Evolutionary conservation across 1,140 invertebrate species (phyloP), one percentile per base, ranked within the genome.

Genomic region (Maconellicoccus hirsutus): DNA sequence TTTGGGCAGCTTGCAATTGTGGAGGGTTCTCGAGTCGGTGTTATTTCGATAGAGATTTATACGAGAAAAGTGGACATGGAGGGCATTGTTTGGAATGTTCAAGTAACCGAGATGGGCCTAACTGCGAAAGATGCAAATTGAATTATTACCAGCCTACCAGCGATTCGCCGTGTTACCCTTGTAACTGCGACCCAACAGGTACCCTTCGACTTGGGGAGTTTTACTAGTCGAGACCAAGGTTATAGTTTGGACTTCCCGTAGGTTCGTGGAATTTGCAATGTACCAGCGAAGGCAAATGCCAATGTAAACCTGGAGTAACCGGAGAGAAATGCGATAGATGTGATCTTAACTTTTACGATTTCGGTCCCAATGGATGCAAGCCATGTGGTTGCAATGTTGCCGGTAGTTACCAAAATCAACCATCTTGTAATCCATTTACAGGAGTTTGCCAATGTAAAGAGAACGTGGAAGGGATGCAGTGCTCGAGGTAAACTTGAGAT

Each of bases 1-100:
- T 76, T 76, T 76, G 84, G 85, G 66, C 81, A 99, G 97, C 92
- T 33, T 99, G 98, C 80, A 94, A 97, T 79, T 99, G 98, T 80
- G 98, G 98, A 80, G 90, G 90, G 0, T 92, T 93, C 77, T 95
- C 96, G 0, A 89, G 93, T 72, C 87, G 90, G 69, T 99, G 98
- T 79, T 94, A 88, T 80, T 99, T 98, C 82, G 95, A 99, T 82
- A 86, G 88, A 74, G 88, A 93, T 70, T 82, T 99, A 16, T 99
- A 92, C 78, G 87, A 91, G 71, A 76, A 82, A 72, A 97, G 94
- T 0, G 96, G 97, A 1, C 93, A 96, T 77, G 98, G 98, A 42
- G 97, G 98, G 14, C 93, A 97, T 76, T 99, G 98, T 78, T 81
- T 93, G 52, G 92, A 98, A 77, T 99, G 98, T 78, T 84, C 84